Base-by-base conservation (phyloP, 1,140 invertebrate species). In the Caenorhabditis remanei region DNA sequence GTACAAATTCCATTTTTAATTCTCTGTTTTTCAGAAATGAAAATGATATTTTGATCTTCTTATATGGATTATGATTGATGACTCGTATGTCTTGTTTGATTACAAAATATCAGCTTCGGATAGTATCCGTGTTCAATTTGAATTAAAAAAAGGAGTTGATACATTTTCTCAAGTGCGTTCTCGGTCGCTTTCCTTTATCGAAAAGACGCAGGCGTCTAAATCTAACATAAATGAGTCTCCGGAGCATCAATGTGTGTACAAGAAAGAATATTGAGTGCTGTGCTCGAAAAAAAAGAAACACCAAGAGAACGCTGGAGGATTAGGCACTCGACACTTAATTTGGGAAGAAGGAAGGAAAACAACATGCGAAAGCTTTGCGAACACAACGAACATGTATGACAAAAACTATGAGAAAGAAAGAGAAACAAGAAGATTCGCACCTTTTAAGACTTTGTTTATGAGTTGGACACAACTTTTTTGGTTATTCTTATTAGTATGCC, bases 261-360 rank as follows among this genome's bases (percentile, higher is more conserved):
- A 79, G 71, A 79, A 48, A 79, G 71, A 13, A 46, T 53, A 79
- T 21, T 71, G 65, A 50, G 21, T 79, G 71, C 9, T 79, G 71
- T 79, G 71, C 71, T 79, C 71, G 41, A 50, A 46, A 50, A 79
- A 79, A 79, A 50, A 46, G 46, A 79, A 79, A 79, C 71, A 79
- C 46, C 32, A 24, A 13, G 71, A 79, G 24, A 50, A 24, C n/a
- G 9, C 46, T 41, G 13, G 71, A 79, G 71, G 71, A 79, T 79
- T 79, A 79, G 71, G 46, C 46, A 21, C 46, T 79, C 71, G 71
- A 79, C 71, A 79, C 71, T 79, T 50, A 79, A 79, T 79, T 79
- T 79, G 46, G 46, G 21, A 24, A 50, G 71, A 21, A 7, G 71
- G n/a, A 48, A 50, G 71, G 40, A 79, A 50, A 79, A 79, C 43